These are phyloP conservation scores for Meloidogyne exigua DNA, from an alignment of 1,140 invertebrate species.

Conservation along the genomic window DNA sequence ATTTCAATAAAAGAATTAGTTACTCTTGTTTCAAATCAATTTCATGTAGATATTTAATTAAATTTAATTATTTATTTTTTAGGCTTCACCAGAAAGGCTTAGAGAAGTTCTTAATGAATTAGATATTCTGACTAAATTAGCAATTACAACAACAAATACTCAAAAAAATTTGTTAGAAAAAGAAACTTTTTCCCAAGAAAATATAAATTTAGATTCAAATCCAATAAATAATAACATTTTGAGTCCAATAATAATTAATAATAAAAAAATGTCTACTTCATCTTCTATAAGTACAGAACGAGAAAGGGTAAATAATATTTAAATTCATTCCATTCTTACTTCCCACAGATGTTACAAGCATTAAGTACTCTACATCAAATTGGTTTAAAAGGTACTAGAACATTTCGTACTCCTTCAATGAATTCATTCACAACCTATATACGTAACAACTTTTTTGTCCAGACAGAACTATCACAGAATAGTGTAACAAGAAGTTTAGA, in stretches of 20 bases:
- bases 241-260: constrained; percentile 4
- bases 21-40: constrained; percentile 19
- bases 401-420: constrained; percentile 14
- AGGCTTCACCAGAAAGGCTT: constrained; percentile 4
- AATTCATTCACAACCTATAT: constrained; percentile 15
- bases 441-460: not conserved
- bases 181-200: not conserved
- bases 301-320: constrained; percentile 2
- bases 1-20: constrained; percentile 18
- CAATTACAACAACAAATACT: no score
- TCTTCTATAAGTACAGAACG: not conserved
- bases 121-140: not conserved
- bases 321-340: not conserved
- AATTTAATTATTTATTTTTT: not conserved
- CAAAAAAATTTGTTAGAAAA: not conserved
- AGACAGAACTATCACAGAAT: not conserved
- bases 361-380: constrained; percentile 16
- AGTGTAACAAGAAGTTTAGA: not conserved
- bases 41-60: not conserved
- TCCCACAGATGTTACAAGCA: constrained; percentile 16
- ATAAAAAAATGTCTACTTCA: constrained; percentile 5
- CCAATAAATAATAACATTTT: not conserved
- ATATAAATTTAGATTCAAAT: not conserved
- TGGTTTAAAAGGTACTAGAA: constrained; percentile 14
- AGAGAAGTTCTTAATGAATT: not conserved